A percentile compares a stretch with the other conserved stretches of the same genome.
These are phyloP conservation scores for Zhuqinia jingwanae DNA, from an alignment of 2,888 invertebrate species.

Conservation along the genomic window DNA sequence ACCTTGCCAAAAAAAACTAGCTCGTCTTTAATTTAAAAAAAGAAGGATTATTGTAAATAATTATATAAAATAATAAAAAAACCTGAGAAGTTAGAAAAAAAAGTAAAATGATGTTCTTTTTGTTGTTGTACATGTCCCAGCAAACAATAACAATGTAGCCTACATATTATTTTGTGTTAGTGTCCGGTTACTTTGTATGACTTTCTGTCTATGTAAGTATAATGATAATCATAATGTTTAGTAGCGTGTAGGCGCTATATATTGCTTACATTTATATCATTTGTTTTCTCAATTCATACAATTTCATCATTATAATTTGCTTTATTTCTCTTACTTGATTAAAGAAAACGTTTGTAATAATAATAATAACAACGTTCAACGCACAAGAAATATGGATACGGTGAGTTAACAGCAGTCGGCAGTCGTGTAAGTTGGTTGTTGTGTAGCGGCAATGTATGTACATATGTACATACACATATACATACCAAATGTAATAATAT, in stretches of 20 bases:
- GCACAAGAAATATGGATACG: background rate
- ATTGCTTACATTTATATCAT: too few relatives aligned
- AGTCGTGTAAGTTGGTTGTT: too few relatives aligned
- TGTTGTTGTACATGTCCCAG: too few relatives aligned
- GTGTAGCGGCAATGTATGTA: too few relatives aligned
- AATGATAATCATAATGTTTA: too few relatives aligned
- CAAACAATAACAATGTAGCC: background rate
- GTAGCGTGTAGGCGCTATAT: too few relatives aligned
- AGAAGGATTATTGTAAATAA: background rate
- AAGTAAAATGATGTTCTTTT: too few relatives aligned
- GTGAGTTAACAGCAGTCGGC: too few relatives aligned
- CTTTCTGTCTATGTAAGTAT: too few relatives aligned
- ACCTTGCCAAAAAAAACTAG: constrained; percentile 35
- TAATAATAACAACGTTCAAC: background rate
- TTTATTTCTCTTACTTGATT: background rate
- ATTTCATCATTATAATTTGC: background rate
- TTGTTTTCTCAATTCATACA: too few relatives aligned
- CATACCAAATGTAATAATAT: background rate
- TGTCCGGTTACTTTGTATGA: background rate
- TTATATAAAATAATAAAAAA: background rate
- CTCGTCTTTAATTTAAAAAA: background rate
- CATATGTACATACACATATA: too few relatives aligned
- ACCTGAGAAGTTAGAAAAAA: too few relatives aligned
- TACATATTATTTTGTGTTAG: background rate
- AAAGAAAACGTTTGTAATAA: background rate